These are phyloP conservation scores for Albula goreensis DNA, from an alignment of 2,113 vertebrate species.

Conservation along the genomic window DNA sequence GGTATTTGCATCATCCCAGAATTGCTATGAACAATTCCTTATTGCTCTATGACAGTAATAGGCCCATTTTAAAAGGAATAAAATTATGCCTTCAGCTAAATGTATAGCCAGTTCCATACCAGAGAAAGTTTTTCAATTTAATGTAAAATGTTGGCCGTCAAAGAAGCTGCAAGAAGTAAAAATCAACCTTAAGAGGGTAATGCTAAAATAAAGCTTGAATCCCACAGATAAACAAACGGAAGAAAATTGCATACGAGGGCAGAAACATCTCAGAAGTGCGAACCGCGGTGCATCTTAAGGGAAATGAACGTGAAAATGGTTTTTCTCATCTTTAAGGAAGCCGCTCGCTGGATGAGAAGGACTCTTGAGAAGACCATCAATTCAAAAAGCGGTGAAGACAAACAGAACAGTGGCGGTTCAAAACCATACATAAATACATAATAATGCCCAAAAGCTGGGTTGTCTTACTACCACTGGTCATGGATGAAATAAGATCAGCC, in stretches of 20 bases:
- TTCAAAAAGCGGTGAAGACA: not conserved
- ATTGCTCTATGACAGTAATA: not conserved
- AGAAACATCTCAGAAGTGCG: not conserved
- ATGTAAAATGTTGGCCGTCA: not conserved
- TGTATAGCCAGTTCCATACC: not conserved
- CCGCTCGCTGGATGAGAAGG: not conserved
- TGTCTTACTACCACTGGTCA: not conserved
- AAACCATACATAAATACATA: slow-evolving; percentile 27
- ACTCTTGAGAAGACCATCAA: not conserved
- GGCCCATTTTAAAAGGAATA: not conserved
- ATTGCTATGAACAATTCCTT: not conserved
- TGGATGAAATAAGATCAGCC: slow-evolving; percentile 37
- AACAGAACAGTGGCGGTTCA: not conserved
- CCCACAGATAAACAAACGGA: not conserved
- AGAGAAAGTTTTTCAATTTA: not conserved
- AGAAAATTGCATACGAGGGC: not conserved
- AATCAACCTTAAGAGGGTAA: not conserved
- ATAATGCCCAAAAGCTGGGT: slow-evolving; percentile 26
- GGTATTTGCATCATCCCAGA: not conserved
- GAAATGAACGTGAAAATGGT: slow-evolving; percentile 35
- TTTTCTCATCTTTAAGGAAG: slow-evolving; percentile 44
- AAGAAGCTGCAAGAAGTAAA: not conserved
- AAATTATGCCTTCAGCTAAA: no score
- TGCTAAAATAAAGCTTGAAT: not conserved
- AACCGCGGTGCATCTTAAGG: slow-evolving; percentile 17